These are phyloP conservation scores for Antennarius striatus DNA, from an alignment of 2,113 vertebrate genomes.

Conservation along the genomic window DNA sequence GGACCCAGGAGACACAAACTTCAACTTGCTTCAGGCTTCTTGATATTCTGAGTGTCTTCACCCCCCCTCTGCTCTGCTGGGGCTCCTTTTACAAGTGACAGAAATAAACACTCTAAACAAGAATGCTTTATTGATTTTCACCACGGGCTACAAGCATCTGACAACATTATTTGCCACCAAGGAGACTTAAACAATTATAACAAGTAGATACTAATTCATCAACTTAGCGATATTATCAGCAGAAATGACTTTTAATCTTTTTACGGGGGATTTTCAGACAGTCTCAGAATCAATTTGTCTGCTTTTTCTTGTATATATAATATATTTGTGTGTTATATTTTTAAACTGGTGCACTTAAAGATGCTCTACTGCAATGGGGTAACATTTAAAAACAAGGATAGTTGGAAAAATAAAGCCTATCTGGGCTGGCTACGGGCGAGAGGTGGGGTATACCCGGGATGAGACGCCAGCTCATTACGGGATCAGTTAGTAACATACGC, in stretches of 20 bases:
- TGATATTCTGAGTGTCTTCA: slow-evolving; percentile 5
- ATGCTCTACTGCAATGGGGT: no score
- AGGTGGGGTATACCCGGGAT: no score
- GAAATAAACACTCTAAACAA: slow-evolving; percentile 21
- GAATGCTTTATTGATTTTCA: slow-evolving; percentile 25
- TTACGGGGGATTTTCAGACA: no score
- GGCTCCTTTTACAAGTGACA: slow-evolving; percentile 37
- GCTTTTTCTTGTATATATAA: no score
- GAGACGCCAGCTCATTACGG: no score
- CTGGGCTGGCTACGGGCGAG: no score
- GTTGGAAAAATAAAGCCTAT: no score
- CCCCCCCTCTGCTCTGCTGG: not conserved
- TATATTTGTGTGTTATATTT: no score
- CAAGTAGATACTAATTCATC: not conserved
- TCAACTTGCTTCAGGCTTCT: slow-evolving; percentile 38
- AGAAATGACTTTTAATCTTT: not conserved
- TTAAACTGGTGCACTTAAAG: no score
- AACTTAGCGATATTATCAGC: not conserved
- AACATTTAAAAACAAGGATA: no score
- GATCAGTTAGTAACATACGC: no score
- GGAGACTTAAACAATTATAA: not conserved
- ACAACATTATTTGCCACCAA: slow-evolving; percentile 1
- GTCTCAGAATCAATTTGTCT: no score
- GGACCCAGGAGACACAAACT: slow-evolving; percentile 40
- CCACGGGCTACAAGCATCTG: not conserved